Percentiles rank a stretch among this genome's conserved stretches.
Evolutionary conservation across 2,888 invertebrate genomes (phyloP).

Genomic region (Ecliptopera silaceata): DNA sequence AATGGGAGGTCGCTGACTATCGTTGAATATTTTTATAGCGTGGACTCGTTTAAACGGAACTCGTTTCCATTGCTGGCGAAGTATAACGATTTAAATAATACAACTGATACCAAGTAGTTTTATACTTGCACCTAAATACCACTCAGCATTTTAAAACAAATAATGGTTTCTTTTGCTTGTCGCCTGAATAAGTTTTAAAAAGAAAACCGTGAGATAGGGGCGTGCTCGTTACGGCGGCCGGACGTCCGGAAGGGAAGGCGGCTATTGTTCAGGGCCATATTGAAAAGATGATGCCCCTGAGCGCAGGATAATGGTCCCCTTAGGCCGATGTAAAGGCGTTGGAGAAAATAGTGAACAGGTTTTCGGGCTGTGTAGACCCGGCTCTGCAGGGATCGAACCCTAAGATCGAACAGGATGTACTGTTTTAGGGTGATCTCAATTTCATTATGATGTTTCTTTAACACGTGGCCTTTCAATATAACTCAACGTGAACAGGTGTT

Average conservation of each 20-base stretch:
- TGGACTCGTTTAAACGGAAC: background rate
- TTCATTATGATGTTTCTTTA: constrained; percentile 5
- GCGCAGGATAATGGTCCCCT: constrained; percentile 61
- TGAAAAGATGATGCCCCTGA: constrained; percentile 74
- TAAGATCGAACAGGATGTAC: constrained; percentile 16
- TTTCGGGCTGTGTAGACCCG: constrained; percentile 40
- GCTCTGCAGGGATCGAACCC: constrained; percentile 24
- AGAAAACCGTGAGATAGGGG: constrained; percentile 59
- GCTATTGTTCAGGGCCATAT: constrained; percentile 73
- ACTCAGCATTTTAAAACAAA: constrained; percentile 13
- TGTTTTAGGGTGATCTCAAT: constrained; percentile 9
- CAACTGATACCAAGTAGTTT: background rate
- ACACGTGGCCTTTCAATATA: background rate
- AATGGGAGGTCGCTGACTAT: constrained; percentile 19
- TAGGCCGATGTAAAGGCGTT: constrained; percentile 43
- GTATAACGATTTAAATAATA: constrained; percentile 1
- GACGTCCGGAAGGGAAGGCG: constrained; percentile 68
- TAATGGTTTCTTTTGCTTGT: constrained; percentile 4
- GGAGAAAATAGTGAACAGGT: constrained; percentile 50
- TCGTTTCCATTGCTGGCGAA: background rate
- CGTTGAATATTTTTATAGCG: constrained; percentile 13
- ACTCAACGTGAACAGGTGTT: too few relatives aligned
- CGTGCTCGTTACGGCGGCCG: constrained; percentile 68
- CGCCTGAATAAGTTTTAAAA: constrained; percentile 40
- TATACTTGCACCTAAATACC: background rate